Conservation (phyloP, 2,113 vertebrate genomes). For the Balaeniceps rex region DNA sequence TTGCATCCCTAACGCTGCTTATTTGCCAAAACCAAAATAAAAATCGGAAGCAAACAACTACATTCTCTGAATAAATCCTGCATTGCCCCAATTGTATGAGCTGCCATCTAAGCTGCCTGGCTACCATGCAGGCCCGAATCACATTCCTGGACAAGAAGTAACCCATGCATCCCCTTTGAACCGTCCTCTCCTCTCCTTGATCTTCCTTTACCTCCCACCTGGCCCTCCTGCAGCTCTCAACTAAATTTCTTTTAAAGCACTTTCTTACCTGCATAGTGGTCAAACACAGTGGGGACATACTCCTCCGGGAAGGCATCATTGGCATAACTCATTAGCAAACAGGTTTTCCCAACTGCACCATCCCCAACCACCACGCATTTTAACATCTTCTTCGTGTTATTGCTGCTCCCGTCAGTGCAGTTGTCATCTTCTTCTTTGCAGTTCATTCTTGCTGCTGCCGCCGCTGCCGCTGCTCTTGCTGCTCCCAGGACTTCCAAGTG, state of each 20-base stretch:
- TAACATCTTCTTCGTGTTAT: slow-evolving; percentile 73
- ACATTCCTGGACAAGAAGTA: background rate
- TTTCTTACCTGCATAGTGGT: slow-evolving; percentile 84
- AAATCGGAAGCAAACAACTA: background rate
- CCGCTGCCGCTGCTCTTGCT: background rate
- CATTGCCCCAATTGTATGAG: background rate
- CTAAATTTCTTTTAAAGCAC: background rate
- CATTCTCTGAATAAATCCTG: slow-evolving; percentile 5
- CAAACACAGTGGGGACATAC: slow-evolving; percentile 81
- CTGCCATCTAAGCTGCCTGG: slow-evolving; percentile 22
- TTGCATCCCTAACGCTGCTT: background rate
- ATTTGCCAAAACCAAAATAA: background rate
- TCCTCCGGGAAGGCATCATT: slow-evolving; percentile 84
- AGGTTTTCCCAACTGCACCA: slow-evolving; percentile 82
- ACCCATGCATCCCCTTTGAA: background rate
- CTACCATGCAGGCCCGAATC: background rate
- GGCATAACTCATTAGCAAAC: slow-evolving; percentile 84
- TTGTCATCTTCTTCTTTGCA: slow-evolving; percentile 56
- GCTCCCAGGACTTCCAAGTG: slow-evolving; percentile 39
- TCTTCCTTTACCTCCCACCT: background rate
- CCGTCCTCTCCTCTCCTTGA: background rate
- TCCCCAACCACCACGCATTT: slow-evolving; percentile 85
- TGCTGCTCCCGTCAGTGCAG: slow-evolving; percentile 42
- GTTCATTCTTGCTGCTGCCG: slow-evolving; percentile 65
- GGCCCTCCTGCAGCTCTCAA: background rate